Percentiles rank a stretch among this genome's conserved stretches.
These are phyloP conservation scores for Rhineura floridana DNA, from an alignment of 2,113 vertebrate species.

Conservation along the genomic window DNA sequence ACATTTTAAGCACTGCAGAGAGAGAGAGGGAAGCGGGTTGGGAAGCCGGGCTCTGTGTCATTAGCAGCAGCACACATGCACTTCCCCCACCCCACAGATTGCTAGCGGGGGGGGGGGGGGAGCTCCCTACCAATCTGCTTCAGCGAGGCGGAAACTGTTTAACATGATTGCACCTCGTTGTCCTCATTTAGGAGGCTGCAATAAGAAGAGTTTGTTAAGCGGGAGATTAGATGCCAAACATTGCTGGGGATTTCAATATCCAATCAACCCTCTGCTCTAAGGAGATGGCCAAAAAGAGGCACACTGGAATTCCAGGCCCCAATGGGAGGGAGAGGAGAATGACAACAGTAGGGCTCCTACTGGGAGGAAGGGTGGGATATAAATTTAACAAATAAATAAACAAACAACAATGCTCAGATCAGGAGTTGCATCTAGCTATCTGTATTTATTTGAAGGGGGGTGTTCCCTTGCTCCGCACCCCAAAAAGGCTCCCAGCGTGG, in stretches of 20 bases:
- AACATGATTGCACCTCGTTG: not conserved
- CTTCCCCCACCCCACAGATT: not conserved
- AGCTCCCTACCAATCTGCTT: not conserved
- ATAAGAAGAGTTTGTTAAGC: constrained; percentile 47
- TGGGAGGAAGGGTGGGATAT: too few relatives aligned
- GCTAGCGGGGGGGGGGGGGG: constrained; percentile 8
- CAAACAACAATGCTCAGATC: too few relatives aligned
- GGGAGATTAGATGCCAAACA: constrained; percentile 21
- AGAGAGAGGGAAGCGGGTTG: constrained; percentile 17
- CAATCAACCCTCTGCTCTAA: not conserved
- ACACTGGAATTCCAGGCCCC: accelerated
- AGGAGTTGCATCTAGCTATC: too few relatives aligned
- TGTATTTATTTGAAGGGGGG: too few relatives aligned
- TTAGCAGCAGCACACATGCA: not conserved
- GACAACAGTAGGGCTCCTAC: too few relatives aligned
- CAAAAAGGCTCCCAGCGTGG: too few relatives aligned
- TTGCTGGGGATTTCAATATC: constrained; percentile 19
- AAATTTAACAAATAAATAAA: too few relatives aligned
- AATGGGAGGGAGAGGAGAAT: not conserved
- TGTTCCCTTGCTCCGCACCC: too few relatives aligned
- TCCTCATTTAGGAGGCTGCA: constrained; percentile 38
- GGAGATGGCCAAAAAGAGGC: not conserved
- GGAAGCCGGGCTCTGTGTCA: constrained; percentile 45
- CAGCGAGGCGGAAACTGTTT: not conserved
- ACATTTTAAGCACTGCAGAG: constrained; percentile 77